A percentile compares a stretch with the other conserved stretches of the same genome.
Conservation (phyloP, 2,113 vertebrate species). For the Pachycephala philippinensis region DNA sequence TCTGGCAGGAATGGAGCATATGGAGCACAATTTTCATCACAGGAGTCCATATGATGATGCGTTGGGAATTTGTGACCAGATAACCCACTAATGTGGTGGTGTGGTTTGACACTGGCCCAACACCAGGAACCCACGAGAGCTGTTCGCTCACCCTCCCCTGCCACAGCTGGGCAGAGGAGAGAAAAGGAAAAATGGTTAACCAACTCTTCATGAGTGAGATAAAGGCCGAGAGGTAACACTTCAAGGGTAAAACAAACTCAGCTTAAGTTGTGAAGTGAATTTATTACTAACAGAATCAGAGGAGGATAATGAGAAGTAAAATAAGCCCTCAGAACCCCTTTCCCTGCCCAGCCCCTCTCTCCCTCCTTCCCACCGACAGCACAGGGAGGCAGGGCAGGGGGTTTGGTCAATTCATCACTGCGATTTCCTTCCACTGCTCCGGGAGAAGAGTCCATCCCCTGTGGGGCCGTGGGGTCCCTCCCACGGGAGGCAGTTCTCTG, state of each 20-base stretch:
- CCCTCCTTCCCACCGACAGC: background rate
- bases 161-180: background rate
- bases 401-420: background rate
- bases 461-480: background rate
- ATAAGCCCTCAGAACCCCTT: background rate
- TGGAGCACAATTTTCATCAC: background rate
- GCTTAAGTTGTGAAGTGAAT: background rate
- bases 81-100: background rate
- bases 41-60: background rate
- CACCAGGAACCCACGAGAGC: rapidly evolving
- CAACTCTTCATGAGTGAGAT: rapidly evolving
- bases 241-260: background rate
- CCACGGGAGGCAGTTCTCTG: background rate
- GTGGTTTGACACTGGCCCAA: background rate
- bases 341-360: background rate
- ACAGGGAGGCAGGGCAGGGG: too few relatives aligned
- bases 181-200: background rate
- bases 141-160: background rate
- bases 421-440: background rate
- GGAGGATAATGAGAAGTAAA: background rate
- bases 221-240: background rate
- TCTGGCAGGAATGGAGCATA: background rate
- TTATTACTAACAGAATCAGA: background rate
- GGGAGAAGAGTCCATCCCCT: background rate
- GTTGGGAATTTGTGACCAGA: background rate